These are phyloP conservation scores for Lophotriccus pileatus DNA, from an alignment of 2,797 vertebrate genomes.

Conservation along the genomic window DNA sequence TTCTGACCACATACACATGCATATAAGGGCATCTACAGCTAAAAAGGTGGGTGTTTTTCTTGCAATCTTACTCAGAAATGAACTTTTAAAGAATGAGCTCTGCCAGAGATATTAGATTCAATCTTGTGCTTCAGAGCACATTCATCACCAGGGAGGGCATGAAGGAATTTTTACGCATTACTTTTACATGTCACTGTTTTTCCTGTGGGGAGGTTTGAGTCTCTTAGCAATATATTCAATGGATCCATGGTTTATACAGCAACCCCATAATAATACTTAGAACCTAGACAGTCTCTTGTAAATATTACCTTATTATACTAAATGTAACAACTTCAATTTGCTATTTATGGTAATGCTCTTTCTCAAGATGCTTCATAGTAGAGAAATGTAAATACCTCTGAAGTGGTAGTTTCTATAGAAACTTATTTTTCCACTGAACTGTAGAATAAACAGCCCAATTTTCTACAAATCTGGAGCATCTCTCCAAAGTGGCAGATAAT, in stretches of 20 bases:
- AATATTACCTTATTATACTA: background rate
- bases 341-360: slow-evolving; percentile 43
- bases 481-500: slow-evolving; percentile 7
- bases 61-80: slow-evolving; percentile 7
- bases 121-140: background rate
- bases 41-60: background rate
- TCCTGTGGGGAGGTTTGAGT: background rate
- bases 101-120: background rate
- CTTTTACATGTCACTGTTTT: background rate
- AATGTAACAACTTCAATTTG: background rate
- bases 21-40: background rate
- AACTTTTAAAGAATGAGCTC: background rate
- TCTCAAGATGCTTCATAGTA: slow-evolving; percentile 20
- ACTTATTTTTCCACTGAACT: slow-evolving; percentile 43
- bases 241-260: background rate
- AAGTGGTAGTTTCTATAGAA: slow-evolving; percentile 56
- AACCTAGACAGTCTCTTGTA: background rate
- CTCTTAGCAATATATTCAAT: background rate
- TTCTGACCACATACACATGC: background rate
- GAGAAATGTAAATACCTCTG: slow-evolving; percentile 41
- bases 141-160: background rate
- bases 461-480: slow-evolving; percentile 3
- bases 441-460: slow-evolving; percentile 36
- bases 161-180: background rate
- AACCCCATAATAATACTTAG: background rate